Conservation (phyloP, 2,888 invertebrate species). For the Agrochola circellaris region DNA sequence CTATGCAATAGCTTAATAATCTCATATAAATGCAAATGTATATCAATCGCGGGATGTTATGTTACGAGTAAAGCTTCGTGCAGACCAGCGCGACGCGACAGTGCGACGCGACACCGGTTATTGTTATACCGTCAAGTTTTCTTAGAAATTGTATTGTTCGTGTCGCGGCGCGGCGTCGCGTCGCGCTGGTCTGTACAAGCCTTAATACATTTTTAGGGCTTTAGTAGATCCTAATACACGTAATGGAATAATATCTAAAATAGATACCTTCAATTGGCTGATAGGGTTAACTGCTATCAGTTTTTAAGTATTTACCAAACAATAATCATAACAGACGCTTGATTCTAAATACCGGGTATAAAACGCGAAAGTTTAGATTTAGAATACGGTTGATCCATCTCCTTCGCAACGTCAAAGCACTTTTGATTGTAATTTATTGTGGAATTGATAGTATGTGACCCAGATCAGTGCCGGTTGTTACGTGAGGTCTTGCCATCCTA, state of each 20-base stretch:
- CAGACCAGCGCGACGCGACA: too few species aligned
- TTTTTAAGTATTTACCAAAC: not conserved
- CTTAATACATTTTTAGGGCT: not conserved
- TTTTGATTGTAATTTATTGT: slow-evolving; percentile 22
- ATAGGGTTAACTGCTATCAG: not conserved
- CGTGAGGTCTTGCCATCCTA: not conserved
- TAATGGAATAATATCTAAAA: not conserved
- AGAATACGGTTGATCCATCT: slow-evolving; percentile 2
- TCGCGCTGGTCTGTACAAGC: too few species aligned
- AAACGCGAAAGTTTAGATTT: not conserved
- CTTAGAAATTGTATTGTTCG: too few species aligned
- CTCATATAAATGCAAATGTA: not conserved
- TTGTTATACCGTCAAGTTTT: too few species aligned
- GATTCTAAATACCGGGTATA: too few species aligned
- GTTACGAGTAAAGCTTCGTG: too few species aligned
- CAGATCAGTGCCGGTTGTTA: slow-evolving; percentile 7
- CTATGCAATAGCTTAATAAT: too few species aligned
- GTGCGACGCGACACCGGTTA: too few species aligned
- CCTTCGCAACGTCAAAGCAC: not conserved
- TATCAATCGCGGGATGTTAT: slow-evolving; percentile 17
- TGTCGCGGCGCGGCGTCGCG: too few species aligned
- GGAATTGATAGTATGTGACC: not conserved
- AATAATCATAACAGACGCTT: not conserved
- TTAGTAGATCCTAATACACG: not conserved
- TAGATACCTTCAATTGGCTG: not conserved